A percentile compares a stretch with the other conserved stretches of the same genome.
phyloP scores from a whole-genome alignment of 92 coral and sea anemone species.

The Palythoa grandiflora region DNA sequence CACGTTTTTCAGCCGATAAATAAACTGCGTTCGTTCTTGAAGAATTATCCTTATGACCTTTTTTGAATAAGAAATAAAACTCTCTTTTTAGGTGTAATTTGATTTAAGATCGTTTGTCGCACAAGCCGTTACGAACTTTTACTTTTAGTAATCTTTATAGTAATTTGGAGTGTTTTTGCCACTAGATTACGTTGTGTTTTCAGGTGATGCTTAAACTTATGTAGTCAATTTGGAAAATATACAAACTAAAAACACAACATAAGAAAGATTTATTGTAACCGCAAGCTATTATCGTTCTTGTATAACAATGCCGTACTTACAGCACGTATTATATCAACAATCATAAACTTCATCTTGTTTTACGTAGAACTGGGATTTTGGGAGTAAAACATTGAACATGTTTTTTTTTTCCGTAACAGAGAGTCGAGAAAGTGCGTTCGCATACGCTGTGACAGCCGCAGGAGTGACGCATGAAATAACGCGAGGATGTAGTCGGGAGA shows the following conservation, averaged over 20 bases:
- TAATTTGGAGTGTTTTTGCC: neutral
- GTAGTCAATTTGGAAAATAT: slow-evolving; percentile 8
- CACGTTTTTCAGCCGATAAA: too few relatives aligned
- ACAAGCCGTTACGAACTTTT: neutral
- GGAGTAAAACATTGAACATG: neutral
- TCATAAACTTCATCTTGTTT: neutral
- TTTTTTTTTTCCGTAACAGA: slow-evolving; percentile 48
- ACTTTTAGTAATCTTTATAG: neutral
- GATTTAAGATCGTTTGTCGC: too few relatives aligned
- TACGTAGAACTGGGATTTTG: neutral
- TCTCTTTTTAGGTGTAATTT: too few relatives aligned
- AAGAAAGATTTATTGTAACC: neutral
- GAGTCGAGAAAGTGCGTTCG: slow-evolving; percentile 83
- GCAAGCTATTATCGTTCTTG: neutral
- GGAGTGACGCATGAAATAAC: slow-evolving; percentile 86
- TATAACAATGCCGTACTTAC: neutral
- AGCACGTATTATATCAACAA: neutral
- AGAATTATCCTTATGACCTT: too few relatives aligned
- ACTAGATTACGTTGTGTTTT: neutral
- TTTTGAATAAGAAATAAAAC: too few relatives aligned
- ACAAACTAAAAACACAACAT: neutral
- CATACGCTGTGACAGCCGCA: slow-evolving; percentile 84
- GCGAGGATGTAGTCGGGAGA: slow-evolving; percentile 74
- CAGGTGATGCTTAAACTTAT: neutral
- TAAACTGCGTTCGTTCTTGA: too few relatives aligned